These are phyloP conservation scores for Poeciliopsis infans DNA, from an alignment of 2,797 vertebrate species.

Conservation along the genomic window DNA sequence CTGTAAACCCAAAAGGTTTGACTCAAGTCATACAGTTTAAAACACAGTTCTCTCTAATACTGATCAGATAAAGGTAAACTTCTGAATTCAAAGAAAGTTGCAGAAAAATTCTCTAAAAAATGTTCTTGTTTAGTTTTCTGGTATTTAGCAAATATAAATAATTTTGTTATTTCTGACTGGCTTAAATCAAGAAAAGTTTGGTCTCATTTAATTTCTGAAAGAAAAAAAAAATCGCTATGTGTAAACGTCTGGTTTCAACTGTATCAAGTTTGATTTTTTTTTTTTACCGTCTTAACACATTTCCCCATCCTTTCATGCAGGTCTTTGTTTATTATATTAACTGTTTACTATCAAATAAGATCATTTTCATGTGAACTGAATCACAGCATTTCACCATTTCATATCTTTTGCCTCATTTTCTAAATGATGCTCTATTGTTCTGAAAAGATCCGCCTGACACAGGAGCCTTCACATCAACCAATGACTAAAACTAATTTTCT, in stretches of 20 bases:
- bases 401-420: not conserved
- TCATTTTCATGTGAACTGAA: not conserved
- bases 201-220: not conserved
- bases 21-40: too few species aligned
- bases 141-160: not conserved
- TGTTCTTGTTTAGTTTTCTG: not conserved
- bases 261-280: too few species aligned
- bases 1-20: too few species aligned
- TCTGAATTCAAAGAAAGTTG: too few species aligned
- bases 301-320: not conserved
- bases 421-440: not conserved
- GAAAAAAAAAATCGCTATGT: not conserved
- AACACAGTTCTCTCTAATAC: too few species aligned
- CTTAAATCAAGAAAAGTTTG: not conserved
- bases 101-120: not conserved
- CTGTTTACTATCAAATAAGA: not conserved
- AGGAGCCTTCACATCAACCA: not conserved
- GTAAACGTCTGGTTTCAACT: not conserved
- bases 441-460: not conserved
- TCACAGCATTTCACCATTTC: not conserved
- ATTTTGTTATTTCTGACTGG: not conserved
- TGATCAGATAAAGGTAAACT: too few species aligned
- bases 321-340: not conserved
- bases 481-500: constrained; percentile 4
- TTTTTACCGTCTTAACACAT: not conserved